Conservation (phyloP, 2,888 invertebrate genomes). For the Drosophila kuntzei region DNA sequence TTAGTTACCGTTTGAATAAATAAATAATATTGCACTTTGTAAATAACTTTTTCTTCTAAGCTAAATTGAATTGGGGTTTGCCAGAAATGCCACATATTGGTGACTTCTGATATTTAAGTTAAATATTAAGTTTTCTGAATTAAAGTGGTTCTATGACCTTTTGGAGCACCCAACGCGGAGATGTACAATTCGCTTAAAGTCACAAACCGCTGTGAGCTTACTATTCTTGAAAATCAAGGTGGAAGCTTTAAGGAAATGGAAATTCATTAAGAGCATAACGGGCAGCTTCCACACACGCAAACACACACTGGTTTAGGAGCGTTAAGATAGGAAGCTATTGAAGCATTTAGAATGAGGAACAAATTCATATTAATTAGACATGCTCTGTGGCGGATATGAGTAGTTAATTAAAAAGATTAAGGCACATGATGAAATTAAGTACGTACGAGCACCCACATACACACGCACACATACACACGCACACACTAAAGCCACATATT, state of each 20-base stretch:
- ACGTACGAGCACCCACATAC: neutral
- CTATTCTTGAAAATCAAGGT: conserved; percentile 3
- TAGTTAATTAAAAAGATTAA: conserved; percentile 80
- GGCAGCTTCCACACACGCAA: conserved; percentile 25
- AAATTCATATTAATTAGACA: conserved; percentile 71
- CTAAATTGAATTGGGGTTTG: neutral
- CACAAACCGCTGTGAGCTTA: conserved; percentile 1
- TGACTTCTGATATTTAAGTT: neutral
- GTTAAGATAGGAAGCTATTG: conserved; percentile 10
- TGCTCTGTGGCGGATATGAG: conserved; percentile 74
- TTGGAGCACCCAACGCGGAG: neutral
- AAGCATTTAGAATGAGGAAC: conserved; percentile 13
- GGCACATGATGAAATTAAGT: conserved; percentile 51
- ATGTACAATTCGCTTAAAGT: conserved; percentile 5
- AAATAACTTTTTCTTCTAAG: neutral
- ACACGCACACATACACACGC: neutral
- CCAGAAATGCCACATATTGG: neutral
- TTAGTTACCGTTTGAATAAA: too few species aligned
- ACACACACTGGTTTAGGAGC: conserved; percentile 3
- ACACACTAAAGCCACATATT: neutral
- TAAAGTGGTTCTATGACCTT: conserved; percentile 1
- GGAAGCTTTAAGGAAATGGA: conserved; percentile 55
- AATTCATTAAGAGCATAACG: conserved; percentile 70
- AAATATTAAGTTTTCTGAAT: neutral
- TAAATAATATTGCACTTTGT: neutral